Conservation (phyloP, 2,113 vertebrate species). For the Colinus virginianus region DNA sequence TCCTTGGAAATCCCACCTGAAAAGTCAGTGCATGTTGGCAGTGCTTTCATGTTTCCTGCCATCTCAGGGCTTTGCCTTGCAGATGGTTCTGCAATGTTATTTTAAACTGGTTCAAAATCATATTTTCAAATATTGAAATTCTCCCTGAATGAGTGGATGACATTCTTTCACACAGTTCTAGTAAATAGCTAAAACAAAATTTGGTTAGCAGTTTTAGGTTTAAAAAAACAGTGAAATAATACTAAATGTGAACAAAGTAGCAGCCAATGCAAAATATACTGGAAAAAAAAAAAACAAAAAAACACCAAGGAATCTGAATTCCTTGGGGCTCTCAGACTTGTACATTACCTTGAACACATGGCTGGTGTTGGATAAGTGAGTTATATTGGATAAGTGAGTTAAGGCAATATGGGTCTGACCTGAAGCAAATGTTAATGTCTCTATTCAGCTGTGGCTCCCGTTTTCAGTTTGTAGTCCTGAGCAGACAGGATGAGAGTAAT, state of each 20-base stretch:
- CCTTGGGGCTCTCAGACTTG: background rate
- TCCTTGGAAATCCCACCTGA: fast-evolving
- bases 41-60: background rate
- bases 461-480: background rate
- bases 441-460: background rate
- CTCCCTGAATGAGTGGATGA: background rate
- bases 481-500: background rate
- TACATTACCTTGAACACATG: background rate
- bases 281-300: background rate
- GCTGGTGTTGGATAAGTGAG: background rate
- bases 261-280: background rate
- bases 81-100: background rate
- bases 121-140: background rate
- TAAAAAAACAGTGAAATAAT: background rate
- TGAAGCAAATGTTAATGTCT: background rate
- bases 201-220: background rate
- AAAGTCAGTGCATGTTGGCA: background rate
- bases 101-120: background rate
- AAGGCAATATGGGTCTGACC: background rate
- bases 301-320: background rate
- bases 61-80: background rate
- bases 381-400: fast-evolving
- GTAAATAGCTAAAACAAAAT: background rate
- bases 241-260: background rate
- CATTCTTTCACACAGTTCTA: background rate